Percentiles rank a stretch among this genome's conserved stretches.
phyloP scores from a whole-genome alignment of 2,113 vertebrate genomes.

The Centropristis striata region DNA sequence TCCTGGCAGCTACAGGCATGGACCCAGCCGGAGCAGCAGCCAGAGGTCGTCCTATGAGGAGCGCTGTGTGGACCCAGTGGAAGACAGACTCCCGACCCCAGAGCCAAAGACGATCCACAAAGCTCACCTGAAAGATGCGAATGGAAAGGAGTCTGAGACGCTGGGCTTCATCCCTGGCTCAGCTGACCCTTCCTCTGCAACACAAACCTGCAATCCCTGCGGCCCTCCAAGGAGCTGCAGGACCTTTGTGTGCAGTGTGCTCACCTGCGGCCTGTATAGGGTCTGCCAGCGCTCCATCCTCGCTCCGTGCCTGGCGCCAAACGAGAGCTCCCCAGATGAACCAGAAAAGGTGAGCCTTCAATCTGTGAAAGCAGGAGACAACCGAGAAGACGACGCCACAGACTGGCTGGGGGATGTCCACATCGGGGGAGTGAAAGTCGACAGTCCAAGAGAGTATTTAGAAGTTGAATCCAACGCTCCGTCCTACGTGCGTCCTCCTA shows the following conservation, averaged over 20 bases:
- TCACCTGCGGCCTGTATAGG: slow-evolving; percentile 90
- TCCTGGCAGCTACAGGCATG: slow-evolving; percentile 68
- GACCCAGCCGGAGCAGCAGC: slow-evolving; percentile 70
- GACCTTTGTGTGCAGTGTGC: slow-evolving; percentile 75
- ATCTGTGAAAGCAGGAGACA: slow-evolving; percentile 42
- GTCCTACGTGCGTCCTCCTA: background rate
- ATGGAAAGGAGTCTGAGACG: slow-evolving; percentile 86
- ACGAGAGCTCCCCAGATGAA: slow-evolving; percentile 78
- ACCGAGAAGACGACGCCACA: slow-evolving; percentile 64
- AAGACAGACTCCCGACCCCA: slow-evolving; percentile 36
- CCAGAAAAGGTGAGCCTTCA: slow-evolving; percentile 68
- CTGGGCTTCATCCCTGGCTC: slow-evolving; percentile 89
- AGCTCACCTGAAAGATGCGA: slow-evolving; percentile 83
- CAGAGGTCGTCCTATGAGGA: slow-evolving; percentile 80
- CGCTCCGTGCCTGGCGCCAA: slow-evolving; percentile 73
- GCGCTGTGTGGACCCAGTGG: slow-evolving; percentile 82
- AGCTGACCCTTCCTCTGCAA: slow-evolving; percentile 71
- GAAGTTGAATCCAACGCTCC: slow-evolving; percentile 70
- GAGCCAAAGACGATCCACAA: slow-evolving; percentile 72
- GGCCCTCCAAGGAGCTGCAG: slow-evolving; percentile 79
- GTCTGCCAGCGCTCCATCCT: slow-evolving; percentile 78
- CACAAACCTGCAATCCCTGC: slow-evolving; percentile 83
- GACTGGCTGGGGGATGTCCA: slow-evolving; percentile 91
- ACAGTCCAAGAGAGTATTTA: slow-evolving; percentile 81
- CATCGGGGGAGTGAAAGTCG: slow-evolving; percentile 81